Conservation (phyloP, 2,888 invertebrate species). For the Machimus atricapillus region DNA sequence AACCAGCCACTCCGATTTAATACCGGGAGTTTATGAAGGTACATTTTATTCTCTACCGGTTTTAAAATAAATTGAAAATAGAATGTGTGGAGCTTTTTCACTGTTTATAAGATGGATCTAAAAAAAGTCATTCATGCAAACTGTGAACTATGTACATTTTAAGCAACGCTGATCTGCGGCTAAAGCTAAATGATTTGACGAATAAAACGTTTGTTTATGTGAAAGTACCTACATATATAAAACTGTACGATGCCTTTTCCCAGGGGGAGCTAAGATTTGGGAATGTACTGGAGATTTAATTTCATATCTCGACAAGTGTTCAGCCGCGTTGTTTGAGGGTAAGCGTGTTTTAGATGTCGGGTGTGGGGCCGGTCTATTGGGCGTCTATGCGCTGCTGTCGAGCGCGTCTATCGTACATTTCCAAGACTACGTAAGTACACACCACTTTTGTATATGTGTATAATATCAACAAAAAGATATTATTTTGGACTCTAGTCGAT, state of each 20-base stretch:
- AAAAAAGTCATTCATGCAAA: no score
- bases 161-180: no score
- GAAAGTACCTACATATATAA: background rate
- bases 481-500: background rate
- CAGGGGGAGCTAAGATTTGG: conserved; percentile 96
- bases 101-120: no score
- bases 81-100: no score
- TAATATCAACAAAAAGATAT: background rate
- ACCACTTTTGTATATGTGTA: background rate
- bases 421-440: conserved; percentile 88
- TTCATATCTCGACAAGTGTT: conserved; percentile 67
- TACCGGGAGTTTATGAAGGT: conserved; percentile 84
- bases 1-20: conserved; percentile 74
- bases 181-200: background rate
- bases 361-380: conserved; percentile 89
- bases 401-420: conserved; percentile 77
- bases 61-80: no score
- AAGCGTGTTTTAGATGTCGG: conserved; percentile 84
- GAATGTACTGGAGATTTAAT: conserved; percentile 88
- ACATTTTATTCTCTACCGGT: background rate
- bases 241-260: conserved; percentile 48
- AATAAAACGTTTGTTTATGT: background rate
- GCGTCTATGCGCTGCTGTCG: conserved; percentile 75
- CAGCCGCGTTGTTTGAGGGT: conserved; percentile 59
- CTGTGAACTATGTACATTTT: no score